Evolutionary conservation across 2,797 vertebrate species (phyloP).

Genomic region (Gobio occitaniae): DNA sequence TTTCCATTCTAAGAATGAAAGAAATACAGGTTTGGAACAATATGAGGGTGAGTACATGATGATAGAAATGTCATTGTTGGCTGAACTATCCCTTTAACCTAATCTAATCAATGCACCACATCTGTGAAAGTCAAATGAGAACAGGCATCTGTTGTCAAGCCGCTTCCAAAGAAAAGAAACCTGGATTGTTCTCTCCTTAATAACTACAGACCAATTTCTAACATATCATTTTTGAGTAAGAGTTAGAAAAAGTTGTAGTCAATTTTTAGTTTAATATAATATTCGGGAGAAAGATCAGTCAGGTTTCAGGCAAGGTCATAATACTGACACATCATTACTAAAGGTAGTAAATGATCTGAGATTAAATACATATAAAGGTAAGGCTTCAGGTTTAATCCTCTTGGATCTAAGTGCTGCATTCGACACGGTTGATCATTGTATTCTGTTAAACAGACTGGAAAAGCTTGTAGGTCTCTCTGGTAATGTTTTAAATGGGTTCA

Average conservation of each 20-base stretch:
- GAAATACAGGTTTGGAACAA: not conserved
- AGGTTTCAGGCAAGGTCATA: no score
- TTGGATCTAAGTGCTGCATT: no score
- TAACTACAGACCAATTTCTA: not conserved
- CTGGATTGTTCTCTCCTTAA: not conserved
- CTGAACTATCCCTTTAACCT: constrained; percentile 11
- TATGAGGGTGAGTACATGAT: not conserved
- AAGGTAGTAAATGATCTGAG: no score
- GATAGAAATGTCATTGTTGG: not conserved
- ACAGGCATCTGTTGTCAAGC: not conserved
- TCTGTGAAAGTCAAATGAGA: not conserved
- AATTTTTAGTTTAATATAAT: no score
- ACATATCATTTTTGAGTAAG: not conserved
- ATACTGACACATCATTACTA: no score
- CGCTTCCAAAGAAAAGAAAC: not conserved
- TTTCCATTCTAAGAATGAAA: not conserved
- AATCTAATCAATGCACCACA: constrained; percentile 1
- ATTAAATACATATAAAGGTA: no score
- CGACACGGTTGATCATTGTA: no score
- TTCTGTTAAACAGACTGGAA: no score
- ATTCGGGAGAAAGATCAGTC: no score
- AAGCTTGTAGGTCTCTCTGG: no score
- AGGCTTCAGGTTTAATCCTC: no score
- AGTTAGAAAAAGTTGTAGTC: not conserved
- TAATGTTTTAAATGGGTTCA: no score